Evolutionary conservation across 2,888 invertebrate genomes (phyloP).

Genomic region (Brachylomia viminalis): DNA sequence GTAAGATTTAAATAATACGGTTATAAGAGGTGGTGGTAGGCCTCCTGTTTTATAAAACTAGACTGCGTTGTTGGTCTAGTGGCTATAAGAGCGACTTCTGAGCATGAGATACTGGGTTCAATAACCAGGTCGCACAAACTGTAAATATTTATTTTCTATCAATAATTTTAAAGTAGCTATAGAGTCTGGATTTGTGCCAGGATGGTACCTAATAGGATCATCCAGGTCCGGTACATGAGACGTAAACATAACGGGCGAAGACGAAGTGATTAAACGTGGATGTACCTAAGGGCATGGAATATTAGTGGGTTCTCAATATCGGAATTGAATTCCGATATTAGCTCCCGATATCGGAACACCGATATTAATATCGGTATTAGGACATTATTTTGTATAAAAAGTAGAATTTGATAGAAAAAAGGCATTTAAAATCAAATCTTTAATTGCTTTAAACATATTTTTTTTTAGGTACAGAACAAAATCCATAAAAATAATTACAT

Average conservation of each 20-base stretch:
- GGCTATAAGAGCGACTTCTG: not conserved
- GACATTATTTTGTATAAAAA: not conserved
- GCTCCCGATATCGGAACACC: not conserved
- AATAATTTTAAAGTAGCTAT: not conserved
- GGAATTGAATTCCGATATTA: not conserved
- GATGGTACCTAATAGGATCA: not conserved
- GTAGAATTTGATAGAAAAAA: not conserved
- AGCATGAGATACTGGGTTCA: too few relatives aligned
- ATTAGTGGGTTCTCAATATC: not conserved
- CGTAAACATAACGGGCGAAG: not conserved
- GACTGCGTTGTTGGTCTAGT: not conserved
- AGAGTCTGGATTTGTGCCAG: not conserved
- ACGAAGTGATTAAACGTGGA: not conserved
- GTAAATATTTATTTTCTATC: not conserved
- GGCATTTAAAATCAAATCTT: not conserved
- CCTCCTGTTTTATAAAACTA: not conserved
- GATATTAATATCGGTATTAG: too few relatives aligned
- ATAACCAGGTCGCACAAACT: not conserved
- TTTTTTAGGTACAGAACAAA: too few relatives aligned
- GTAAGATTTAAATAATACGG: not conserved
- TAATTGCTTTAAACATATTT: not conserved
- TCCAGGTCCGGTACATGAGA: not conserved
- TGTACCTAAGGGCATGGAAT: too few relatives aligned
- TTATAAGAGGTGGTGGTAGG: not conserved
- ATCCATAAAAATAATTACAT: too few relatives aligned